Base-by-base conservation (phyloP, 2,797 vertebrate species). In the Xyrichtys novacula region DNA sequence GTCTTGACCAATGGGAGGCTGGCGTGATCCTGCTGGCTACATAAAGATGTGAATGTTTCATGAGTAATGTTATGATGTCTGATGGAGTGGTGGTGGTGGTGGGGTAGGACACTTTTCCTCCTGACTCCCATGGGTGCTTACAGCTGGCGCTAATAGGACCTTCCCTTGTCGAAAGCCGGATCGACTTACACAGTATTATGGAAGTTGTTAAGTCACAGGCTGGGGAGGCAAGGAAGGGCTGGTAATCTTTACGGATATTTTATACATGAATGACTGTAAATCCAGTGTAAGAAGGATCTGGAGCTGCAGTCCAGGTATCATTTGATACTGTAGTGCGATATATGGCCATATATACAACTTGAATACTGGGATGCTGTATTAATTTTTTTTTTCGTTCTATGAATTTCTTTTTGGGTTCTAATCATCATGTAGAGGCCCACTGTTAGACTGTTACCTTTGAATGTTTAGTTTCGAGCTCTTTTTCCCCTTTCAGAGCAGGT, bases 1-100 rank as follows among this genome's bases (percentile, higher is more conserved):
- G 31, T 20, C 75, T 89, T 76, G 46, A 6, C 94, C 93, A 95
- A 94, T 94, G 42, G 59, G 80, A 88, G 80, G 42, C 82, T 80
- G 76, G 78, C 74, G 67, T 85, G 88, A 89, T 80, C 67, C 22
- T 55, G 61, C 61, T 83, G 83, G 84, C 84, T 87, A 84, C 84
- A 83, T 87, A 44, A 67, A 38, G 83, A 81, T 84, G 87, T 93
- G 87, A 93, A 93, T 93, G 90, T 93, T 94, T 94, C 79, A 94
- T 94, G 92, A 92, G 89, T 83, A 80, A 86, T 73, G 55, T 86
- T 92, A 78, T 88, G 90, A 87, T 87, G 89, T 70, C 12, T 56
- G 46, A 65, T 19, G 20, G 83, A 50, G 80, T 54, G 81, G 49
- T 34, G 32, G 32, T 44, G 20, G 15, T 58, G 72, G 78, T 65